phyloP scores from a whole-genome alignment of 2,797 vertebrate species.

The Valencia hispanica region DNA sequence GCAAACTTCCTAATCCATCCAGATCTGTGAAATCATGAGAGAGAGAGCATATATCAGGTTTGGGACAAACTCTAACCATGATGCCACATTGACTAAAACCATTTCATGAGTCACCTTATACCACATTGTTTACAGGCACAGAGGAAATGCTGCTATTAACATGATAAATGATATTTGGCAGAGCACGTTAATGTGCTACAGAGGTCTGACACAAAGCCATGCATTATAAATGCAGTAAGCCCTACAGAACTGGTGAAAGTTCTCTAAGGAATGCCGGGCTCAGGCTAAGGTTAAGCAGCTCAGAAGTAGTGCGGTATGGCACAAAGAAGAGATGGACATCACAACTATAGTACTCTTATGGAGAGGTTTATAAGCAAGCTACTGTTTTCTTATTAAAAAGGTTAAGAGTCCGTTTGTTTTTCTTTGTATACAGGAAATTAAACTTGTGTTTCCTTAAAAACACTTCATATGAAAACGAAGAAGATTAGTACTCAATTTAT shows the following conservation, averaged over 20 bases:
- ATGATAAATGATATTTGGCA: not conserved
- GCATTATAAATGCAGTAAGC: not conserved
- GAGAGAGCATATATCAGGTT: not conserved
- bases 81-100: not conserved
- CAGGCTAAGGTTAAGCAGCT: not conserved
- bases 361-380: not conserved
- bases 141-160: not conserved
- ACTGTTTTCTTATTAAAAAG: not conserved
- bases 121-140: not conserved
- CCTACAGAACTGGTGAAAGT: not conserved
- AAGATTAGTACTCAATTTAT: too few relatives aligned
- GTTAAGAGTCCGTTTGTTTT: not conserved
- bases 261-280: not conserved
- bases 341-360: not conserved
- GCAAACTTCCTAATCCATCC: not conserved
- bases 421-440: too few relatives aligned
- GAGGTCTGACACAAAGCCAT: not conserved
- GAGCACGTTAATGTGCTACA: not conserved
- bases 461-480: not conserved
- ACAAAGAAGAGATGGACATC: not conserved
- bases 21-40: not conserved
- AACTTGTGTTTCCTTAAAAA: not conserved
- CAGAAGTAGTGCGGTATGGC: not conserved
- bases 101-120: not conserved
- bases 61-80: not conserved